Conservation (phyloP, 2,797 vertebrate genomes). For the Microctenopoma stevenorrisi region DNA sequence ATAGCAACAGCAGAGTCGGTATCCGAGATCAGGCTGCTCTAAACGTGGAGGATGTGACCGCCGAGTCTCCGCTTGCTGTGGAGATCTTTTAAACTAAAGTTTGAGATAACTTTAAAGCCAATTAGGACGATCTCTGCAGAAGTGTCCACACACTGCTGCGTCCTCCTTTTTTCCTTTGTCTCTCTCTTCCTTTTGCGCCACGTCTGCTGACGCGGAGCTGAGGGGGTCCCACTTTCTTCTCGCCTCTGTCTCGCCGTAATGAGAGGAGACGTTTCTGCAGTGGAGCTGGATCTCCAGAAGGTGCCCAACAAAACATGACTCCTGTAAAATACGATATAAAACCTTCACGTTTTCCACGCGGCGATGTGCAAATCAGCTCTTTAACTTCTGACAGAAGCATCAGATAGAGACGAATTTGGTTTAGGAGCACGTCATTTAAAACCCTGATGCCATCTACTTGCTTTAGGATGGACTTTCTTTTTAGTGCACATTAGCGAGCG, state of each 20-base stretch:
- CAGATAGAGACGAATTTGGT: too few species aligned
- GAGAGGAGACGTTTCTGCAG: conserved; percentile 30
- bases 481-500: too few species aligned
- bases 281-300: too few species aligned
- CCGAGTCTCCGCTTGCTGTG: conserved; percentile 8
- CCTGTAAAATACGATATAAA: too few species aligned
- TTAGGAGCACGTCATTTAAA: too few species aligned
- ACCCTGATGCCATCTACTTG: too few species aligned
- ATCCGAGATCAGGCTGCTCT: conserved; percentile 17
- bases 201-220: conserved; percentile 46
- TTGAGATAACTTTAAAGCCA: conserved; percentile 37
- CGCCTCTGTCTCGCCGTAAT: conserved; percentile 55
- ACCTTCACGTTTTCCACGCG: too few species aligned
- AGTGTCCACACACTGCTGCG: conserved; percentile 23
- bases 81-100: conserved; percentile 19
- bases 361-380: too few species aligned
- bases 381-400: too few species aligned
- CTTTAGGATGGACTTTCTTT: too few species aligned
- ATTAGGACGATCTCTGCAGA: conserved; percentile 27
- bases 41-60: conserved; percentile 35
- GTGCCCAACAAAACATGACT: too few species aligned
- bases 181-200: conserved; percentile 49
- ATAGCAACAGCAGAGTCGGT: conserved; percentile 55
- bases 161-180: conserved; percentile 23
- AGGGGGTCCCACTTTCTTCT: conserved; percentile 52